Conservation (phyloP, 2,888 invertebrate genomes). For the Hedya salicella region DNA sequence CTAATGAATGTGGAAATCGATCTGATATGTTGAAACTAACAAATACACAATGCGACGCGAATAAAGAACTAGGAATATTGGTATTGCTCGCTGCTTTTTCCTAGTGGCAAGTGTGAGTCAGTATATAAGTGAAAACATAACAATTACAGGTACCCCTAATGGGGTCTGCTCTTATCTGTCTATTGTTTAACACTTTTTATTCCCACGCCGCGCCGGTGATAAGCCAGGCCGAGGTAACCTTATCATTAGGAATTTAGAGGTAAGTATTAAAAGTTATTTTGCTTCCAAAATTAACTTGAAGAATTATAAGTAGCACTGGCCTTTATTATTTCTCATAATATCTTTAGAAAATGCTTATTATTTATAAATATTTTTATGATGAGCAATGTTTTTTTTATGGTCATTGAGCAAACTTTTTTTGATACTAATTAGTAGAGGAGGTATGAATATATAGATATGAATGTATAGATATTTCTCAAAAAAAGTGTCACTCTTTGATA, state of each 20-base stretch:
- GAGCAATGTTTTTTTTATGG: too few relatives aligned
- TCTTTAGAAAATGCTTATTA: too few relatives aligned
- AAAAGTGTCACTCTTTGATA: too few relatives aligned
- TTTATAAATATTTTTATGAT: too few relatives aligned
- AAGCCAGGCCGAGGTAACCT: constrained; percentile 56
- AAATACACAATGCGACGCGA: too few relatives aligned
- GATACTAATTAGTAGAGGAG: too few relatives aligned
- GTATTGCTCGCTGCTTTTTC: constrained; percentile 17
- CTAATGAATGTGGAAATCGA: too few relatives aligned
- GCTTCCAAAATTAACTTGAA: constrained; percentile 3
- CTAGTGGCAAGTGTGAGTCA: constrained; percentile 28
- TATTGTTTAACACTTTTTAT: constrained; percentile 83
- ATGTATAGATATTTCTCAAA: neutral
- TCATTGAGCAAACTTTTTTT: too few relatives aligned
- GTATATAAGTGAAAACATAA: constrained; percentile 66
- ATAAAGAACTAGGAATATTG: too few relatives aligned
- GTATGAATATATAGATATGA: neutral
- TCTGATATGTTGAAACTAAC: too few relatives aligned
- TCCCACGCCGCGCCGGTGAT: constrained; percentile 80
- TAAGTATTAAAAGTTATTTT: constrained; percentile 32
- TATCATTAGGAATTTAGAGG: constrained; percentile 36
- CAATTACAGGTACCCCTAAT: constrained; percentile 79
- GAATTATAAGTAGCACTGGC: constrained; percentile 7
- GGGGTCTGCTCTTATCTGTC: constrained; percentile 80
- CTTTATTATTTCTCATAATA: too few relatives aligned